Base-by-base conservation (phyloP, 2,888 invertebrate genomes). In the Onthophagus sagittarius region DNA sequence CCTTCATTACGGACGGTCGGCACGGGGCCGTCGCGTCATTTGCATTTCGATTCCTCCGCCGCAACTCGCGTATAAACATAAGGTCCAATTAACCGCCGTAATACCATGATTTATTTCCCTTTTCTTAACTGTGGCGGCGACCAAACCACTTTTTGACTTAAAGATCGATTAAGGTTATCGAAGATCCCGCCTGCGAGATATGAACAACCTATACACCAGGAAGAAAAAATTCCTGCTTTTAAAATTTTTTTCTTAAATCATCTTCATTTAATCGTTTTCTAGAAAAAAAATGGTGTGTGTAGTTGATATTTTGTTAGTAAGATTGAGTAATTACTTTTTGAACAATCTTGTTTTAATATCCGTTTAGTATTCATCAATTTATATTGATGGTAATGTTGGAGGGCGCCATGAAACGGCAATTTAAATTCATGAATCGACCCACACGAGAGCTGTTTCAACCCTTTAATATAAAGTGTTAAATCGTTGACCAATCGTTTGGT, bases 1-100 rank as follows among this genome's bases (percentile, higher is more conserved):
- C 73, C 69, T 71, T 63, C 71, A 67, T 75, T 75, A 71, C 63
- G 71, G 15, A 32, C 67, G 67, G 31, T 15, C 67, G 15, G 31
- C 15, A 32, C 67, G 67, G 31, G n/a, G 31, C n/a, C 67, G n/a
- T n/a, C 23, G 7, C 15, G 67, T 67, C 67, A 67, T 67, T 67
- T 67, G 67, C 67, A 67, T 67, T 53, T 67, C 67, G 67, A 67
- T 67, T 31, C 31, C 31, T 1, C 39, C 39, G 39, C 39, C 39
- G 39, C 67, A 23, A 23, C 67, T 15, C 67, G n/a, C 32, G 67
- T 67, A 67, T 67, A 67, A 67, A 67, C 32, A 67, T 67, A 67
- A 67, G 31, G 67, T 67, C 67, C 67, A 67, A 67, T 67, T 67
- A 67, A 67, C 67, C 67, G 32, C 23, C 67, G 23, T 31, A 23